Percentiles rank a stretch among this genome's conserved stretches.
Evolutionary conservation across 2,797 vertebrate species (phyloP).

Genomic region (Naso thynnoides): DNA sequence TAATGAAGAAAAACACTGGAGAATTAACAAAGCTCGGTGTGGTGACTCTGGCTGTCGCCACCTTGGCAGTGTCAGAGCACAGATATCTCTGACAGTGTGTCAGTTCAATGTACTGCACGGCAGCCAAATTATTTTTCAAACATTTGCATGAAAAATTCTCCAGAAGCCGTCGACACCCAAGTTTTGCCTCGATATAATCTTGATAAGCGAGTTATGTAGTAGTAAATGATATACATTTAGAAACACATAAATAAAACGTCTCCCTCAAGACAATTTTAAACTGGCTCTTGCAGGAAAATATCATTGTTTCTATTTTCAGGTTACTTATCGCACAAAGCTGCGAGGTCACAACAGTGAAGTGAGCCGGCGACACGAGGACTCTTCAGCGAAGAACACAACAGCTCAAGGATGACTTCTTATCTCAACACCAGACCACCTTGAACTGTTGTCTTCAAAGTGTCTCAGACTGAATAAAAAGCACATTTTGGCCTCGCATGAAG

Average conservation of each 20-base stretch:
- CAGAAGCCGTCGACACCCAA: too few relatives aligned
- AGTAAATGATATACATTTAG: too few relatives aligned
- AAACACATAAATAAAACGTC: too few relatives aligned
- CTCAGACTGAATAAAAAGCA: background rate
- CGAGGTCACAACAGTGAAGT: background rate
- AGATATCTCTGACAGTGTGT: too few relatives aligned
- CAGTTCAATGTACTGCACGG: too few relatives aligned
- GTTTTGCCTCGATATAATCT: too few relatives aligned
- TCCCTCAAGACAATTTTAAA: background rate
- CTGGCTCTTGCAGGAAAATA: background rate
- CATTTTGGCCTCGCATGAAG: background rate
- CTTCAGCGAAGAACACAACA: background rate
- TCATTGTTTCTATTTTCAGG: background rate
- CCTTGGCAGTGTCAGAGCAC: background rate
- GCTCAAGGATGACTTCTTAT: constrained; percentile 15
- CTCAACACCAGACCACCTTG: background rate
- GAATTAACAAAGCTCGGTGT: background rate
- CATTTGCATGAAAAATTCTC: too few relatives aligned
- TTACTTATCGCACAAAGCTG: background rate
- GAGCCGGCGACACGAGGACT: constrained; percentile 8
- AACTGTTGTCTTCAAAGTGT: background rate
- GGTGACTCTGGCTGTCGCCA: background rate
- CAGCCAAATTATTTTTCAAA: too few relatives aligned
- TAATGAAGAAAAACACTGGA: too few relatives aligned
- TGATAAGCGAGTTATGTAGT: too few relatives aligned